Base-by-base conservation (phyloP, 2,888 invertebrate genomes). In the Pterostichus niger region DNA sequence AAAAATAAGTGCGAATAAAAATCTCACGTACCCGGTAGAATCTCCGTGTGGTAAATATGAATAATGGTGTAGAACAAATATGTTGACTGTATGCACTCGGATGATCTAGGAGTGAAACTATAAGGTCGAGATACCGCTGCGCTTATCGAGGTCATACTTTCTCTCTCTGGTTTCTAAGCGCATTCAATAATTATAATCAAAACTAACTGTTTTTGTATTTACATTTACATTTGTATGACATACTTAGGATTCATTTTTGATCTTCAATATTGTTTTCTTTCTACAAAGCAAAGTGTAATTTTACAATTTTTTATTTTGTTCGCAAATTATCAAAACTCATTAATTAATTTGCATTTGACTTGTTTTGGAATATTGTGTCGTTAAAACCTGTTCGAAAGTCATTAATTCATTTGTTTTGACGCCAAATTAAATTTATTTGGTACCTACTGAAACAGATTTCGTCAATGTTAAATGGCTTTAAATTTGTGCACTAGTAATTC, bases 91-190 rank as follows among this genome's bases (percentile, higher is more conserved):
- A 10, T 71, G 44, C 44, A 40, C 46, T 44, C 13, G 15, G 24
- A 44, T 71, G 40, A 44, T 71, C 68, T 71, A 71, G n/a, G 68
- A 71, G 15, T 13, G 40, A 71, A 71, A 71, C 68, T 71, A 71
- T 44, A 71, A 71, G 44, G 68, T 44, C 17, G 44, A 35, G 24
- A 71, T 71, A 71, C 24, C 15, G 44, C 17, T 13, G 68, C 44
- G 17, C 10, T 44, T 71, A 71, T 71, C 44, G 44, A 71, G 68
- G 68, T 46, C 68, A 17, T 71, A 71, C 68, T 44, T 44, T 71
- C 68, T 15, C 6, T 17, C 44, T 40, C 68, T 40, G 46, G 40
- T 71, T 71, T 40, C 68, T 71, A 71, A 40, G 44, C 11, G 44
- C 40, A 40, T n/a, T 10, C 56, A 17, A 56, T 56, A 17, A 17